Evolutionary conservation across 2,888 invertebrate genomes (phyloP).

Genomic region (Keiferia lycopersicella): DNA sequence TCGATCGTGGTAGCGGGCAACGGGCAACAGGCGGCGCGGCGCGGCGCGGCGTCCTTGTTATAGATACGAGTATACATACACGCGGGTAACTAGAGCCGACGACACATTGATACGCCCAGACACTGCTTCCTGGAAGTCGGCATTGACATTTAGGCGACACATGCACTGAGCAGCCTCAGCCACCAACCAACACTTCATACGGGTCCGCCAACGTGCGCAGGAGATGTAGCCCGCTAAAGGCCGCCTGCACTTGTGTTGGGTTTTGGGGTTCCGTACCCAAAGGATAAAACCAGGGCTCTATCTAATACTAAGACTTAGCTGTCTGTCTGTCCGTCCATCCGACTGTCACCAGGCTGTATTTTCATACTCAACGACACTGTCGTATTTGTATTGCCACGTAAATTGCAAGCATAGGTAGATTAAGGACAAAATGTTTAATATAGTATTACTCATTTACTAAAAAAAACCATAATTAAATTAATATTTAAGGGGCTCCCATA

Average conservation of each 20-base stretch:
- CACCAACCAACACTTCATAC: constrained; percentile 31
- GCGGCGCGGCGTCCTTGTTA: constrained; percentile 53
- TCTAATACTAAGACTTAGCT: no score
- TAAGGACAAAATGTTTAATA: no score
- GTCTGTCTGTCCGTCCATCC: no score
- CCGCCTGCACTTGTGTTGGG: constrained; percentile 50
- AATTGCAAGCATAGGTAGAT: no score
- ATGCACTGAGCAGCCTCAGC: constrained; percentile 33
- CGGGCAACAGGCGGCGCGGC: constrained; percentile 2
- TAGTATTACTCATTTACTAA: no score
- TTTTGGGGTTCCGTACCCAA: no score
- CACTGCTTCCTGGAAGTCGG: constrained; percentile 66
- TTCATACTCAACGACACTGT: no score
- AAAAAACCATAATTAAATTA: no score
- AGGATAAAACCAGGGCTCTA: no score
- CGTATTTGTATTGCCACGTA: no score
- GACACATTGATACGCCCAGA: constrained; percentile 52
- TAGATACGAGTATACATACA: constrained; percentile 55
- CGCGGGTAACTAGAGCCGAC: constrained; percentile 41
- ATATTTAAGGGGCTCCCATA: no score
- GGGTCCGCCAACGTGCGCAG: constrained; percentile 46
- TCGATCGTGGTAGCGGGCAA: background rate
- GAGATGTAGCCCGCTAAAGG: constrained; percentile 45
- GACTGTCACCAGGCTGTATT: no score
- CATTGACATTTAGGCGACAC: constrained; percentile 71